Percentiles rank a stretch among this genome's conserved stretches.
phyloP scores from a whole-genome alignment of 2,113 vertebrate species.

The Percopsis transmontana region DNA sequence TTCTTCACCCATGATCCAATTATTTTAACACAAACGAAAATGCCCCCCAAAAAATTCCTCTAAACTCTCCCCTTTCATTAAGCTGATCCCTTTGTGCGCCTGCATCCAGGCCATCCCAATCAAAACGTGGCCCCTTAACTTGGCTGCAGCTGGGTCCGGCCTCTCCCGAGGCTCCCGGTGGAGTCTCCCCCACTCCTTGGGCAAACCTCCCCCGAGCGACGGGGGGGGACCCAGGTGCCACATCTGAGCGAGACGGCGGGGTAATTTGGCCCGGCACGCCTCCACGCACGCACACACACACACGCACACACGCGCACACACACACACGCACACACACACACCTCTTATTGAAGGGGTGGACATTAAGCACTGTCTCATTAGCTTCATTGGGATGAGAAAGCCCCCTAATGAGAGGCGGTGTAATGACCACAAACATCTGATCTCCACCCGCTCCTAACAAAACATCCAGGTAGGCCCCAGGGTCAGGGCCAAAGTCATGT shows the following conservation, averaged over 20 bases:
- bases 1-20: conserved; percentile 47
- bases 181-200: conserved; percentile 60
- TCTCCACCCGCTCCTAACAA: conserved; percentile 71
- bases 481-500: conserved; percentile 80
- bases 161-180: conserved; percentile 65
- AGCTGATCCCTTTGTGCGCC: conserved; percentile 29
- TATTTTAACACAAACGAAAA: conserved; percentile 73
- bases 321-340: conserved; percentile 68
- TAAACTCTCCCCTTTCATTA: conserved; percentile 46
- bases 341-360: conserved; percentile 54
- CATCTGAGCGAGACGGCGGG: conserved; percentile 69
- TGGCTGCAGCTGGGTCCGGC: conserved; percentile 86
- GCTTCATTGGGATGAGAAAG: conserved; percentile 69
- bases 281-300: conserved; percentile 77
- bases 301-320: conserved; percentile 72
- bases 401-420: conserved; percentile 74
- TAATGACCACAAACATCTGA: conserved; percentile 79
- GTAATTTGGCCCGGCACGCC: conserved; percentile 82
- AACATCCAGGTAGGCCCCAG: conserved; percentile 65
- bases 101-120: conserved; percentile 61
- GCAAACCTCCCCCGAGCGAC: conserved; percentile 75
- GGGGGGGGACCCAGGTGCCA: conserved; percentile 87
- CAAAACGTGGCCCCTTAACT: conserved; percentile 75
- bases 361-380: conserved; percentile 87
- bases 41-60: conserved; percentile 47